Evolutionary conservation across 2,888 invertebrate species (phyloP).

Genomic region (Calliopum simillimum): DNA sequence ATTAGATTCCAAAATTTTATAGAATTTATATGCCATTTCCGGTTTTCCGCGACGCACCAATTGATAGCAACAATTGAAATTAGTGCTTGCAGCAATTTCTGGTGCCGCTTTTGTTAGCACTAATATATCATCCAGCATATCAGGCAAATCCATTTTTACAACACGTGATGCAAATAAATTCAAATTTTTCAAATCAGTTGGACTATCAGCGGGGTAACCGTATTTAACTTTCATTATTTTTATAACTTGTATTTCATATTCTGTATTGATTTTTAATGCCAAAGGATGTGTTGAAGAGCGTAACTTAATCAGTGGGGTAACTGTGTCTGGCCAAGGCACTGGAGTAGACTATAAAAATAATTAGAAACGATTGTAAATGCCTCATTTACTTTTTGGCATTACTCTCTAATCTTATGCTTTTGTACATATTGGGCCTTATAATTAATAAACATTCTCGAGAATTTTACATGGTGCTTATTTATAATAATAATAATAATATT

Average conservation of each 20-base stretch:
- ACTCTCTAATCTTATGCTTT: no score
- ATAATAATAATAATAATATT: no score
- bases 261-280: slow-evolving; percentile 61
- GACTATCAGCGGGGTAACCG: slow-evolving; percentile 62
- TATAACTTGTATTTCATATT: slow-evolving; percentile 65
- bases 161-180: slow-evolving; percentile 64
- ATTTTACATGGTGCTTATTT: no score
- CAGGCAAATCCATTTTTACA: slow-evolving; percentile 61
- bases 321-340: slow-evolving; percentile 64
- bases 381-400: no score
- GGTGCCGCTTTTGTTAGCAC: slow-evolving; percentile 61
- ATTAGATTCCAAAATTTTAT: slow-evolving; percentile 54
- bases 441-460: not conserved
- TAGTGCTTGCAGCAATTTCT: slow-evolving; percentile 58
- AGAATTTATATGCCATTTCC: slow-evolving; percentile 59
- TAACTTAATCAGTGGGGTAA: slow-evolving; percentile 59
- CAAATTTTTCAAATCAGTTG: slow-evolving; percentile 55
- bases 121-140: slow-evolving; percentile 63
- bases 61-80: slow-evolving; percentile 64
- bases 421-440: no score
- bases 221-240: slow-evolving; percentile 67
- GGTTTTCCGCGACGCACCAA: slow-evolving; percentile 61
- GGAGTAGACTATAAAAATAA: slow-evolving; percentile 55
- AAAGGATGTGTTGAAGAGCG: slow-evolving; percentile 65
- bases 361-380: not conserved